Evolutionary conservation across 2,888 invertebrate species (phyloP), one percentile per base, ranked within the genome.

Genomic region (Listrodromus nycthemerus): DNA sequence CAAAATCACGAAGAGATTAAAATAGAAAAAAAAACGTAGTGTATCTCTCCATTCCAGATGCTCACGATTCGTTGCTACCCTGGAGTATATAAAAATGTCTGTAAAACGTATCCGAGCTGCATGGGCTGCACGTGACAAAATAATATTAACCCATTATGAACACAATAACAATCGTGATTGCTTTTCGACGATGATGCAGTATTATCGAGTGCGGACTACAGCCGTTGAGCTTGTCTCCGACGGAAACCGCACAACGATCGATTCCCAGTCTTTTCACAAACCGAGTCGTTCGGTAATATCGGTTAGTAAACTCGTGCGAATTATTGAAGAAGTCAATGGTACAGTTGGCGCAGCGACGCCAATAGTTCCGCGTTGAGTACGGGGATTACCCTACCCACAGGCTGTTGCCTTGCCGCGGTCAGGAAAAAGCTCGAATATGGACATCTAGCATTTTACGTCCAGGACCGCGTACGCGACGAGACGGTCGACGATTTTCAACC

Each of bases 361-460:
- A 58, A 58, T 24, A 24, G 55, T 71, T 27, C 7, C 10, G 8
- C 52, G 21, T 30, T 37, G 52, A 70, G 16, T 10, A 52, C 19
- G 37, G 37, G 21, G 37, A 13, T 37, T 4, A 10, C 19, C 37
- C 37, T 65, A 37, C 37, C 21, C 37, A 37, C 65, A 65, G 37
- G 24, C 19, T 65, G 37, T 19, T 41, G 33, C 65, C 65, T 65
- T 7, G 65, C 50, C 21, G 21, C 8, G 69, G 30, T 67, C 41
- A 55, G 21, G 52, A n/a, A 13, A 37, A 33, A 6, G 71, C 19
- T 63, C 16, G 50, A 76, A 27, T 33, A 70, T 48, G 30, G 79
- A 30, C 41, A 45, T 61, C 69, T 58, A 61, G 67, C 67, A 58
- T 80, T 83, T 80, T 83, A 80, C 67, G 73, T 71, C 45, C 41